These are phyloP conservation scores for Verasper variegatus DNA, from an alignment of 2,113 vertebrate species.

Conservation along the genomic window DNA sequence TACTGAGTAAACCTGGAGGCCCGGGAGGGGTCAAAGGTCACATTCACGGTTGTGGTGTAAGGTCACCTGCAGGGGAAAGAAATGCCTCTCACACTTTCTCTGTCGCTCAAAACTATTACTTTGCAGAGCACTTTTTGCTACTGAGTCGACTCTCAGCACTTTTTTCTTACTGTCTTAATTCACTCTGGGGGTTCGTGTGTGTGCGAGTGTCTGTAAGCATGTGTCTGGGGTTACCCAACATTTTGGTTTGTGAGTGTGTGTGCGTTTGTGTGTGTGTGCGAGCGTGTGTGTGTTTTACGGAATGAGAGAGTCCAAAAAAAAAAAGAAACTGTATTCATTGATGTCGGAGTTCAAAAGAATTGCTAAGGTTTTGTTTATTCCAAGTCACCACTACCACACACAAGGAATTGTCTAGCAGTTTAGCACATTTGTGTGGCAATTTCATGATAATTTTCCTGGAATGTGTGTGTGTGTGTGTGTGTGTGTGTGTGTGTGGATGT, in stretches of 20 bases:
- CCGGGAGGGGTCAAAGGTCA: slow-evolving; percentile 16
- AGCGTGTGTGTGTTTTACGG: background rate
- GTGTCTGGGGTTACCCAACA: slow-evolving; percentile 26
- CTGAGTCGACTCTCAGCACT: no score
- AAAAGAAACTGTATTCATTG: no score
- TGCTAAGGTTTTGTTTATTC: no score
- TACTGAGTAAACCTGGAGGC: background rate
- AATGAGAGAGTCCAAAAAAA: no score
- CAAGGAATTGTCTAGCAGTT: no score
- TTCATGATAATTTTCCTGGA: no score
- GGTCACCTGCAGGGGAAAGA: slow-evolving; percentile 23
- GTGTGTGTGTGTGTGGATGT: no score
- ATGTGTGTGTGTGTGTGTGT: no score
- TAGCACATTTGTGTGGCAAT: no score
- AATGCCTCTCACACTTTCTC: background rate
- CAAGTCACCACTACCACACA: no score
- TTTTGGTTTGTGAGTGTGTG: slow-evolving; percentile 16
- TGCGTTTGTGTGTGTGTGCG: background rate
- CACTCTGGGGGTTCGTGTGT: background rate
- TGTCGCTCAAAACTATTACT: background rate
- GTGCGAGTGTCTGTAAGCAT: background rate
- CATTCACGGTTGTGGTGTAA: background rate
- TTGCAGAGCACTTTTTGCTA: background rate
- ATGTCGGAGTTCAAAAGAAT: no score
- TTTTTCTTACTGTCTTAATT: no score